These are phyloP conservation scores for Cryptophagus acutangulus DNA, from an alignment of 2,888 invertebrate species.

Conservation along the genomic window DNA sequence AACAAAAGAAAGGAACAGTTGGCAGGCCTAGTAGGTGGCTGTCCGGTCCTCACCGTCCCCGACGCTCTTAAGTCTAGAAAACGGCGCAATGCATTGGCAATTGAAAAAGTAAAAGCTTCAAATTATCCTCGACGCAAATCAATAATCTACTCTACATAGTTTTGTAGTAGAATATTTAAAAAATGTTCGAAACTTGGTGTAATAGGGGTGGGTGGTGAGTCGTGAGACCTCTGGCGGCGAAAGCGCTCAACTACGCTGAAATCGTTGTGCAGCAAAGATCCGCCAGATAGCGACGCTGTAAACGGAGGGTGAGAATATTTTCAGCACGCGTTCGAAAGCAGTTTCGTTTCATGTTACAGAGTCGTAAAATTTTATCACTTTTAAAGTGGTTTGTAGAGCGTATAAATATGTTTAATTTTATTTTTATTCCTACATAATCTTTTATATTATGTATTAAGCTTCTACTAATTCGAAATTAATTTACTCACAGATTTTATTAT, in stretches of 20 bases:
- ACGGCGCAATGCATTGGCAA: too few species aligned
- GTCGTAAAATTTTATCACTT: constrained; percentile 31
- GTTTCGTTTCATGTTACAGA: constrained; percentile 25
- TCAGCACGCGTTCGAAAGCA: constrained; percentile 4
- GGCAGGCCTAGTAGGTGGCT: constrained; percentile 45
- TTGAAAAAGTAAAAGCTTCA: not conserved
- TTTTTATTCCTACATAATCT: constrained; percentile 26
- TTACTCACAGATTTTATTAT: too few species aligned
- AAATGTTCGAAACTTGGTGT: too few species aligned
- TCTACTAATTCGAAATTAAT: too few species aligned
- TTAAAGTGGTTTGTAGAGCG: constrained; percentile 26
- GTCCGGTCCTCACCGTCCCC: constrained; percentile 33
- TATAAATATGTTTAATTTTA: constrained; percentile 22
- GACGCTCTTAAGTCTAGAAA: constrained; percentile 5
- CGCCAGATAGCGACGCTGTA: constrained; percentile 19
- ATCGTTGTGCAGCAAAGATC: constrained; percentile 3
- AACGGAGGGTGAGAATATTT: constrained; percentile 20
- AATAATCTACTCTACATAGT: too few species aligned
- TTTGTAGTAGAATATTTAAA: too few species aligned
- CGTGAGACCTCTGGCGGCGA: constrained; percentile 22
- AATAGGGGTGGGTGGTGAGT: constrained; percentile 8
- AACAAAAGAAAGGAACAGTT: constrained; percentile 44
- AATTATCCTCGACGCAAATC: too few species aligned
- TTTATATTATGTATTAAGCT: too few species aligned
- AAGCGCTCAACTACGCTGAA: constrained; percentile 13